Evolutionary conservation across 2,113 vertebrate genomes (phyloP), one percentile per base, ranked within the genome.

Genomic region (Hirundichthys speculiger): DNA sequence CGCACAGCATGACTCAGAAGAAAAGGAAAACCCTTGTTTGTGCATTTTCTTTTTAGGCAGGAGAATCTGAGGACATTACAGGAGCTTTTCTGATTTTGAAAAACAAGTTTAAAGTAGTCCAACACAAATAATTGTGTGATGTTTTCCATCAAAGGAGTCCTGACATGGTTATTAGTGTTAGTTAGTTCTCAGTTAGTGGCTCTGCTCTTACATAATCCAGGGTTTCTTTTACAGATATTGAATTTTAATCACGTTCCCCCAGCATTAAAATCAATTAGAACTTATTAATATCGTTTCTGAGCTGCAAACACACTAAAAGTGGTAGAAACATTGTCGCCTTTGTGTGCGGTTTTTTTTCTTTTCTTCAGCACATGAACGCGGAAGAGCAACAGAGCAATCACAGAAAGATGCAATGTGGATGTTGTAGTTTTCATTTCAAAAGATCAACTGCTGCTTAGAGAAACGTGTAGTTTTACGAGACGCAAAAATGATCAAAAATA

Each of bases 111-210:
- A 16, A 53, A 20, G 22, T 19, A 24, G 13, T 18, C 47, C 0
- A 59, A 27, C 16, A 12, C 7, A 40, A 9, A 56, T 42, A 12
- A 39, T 22, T 27, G 8, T 16, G 20, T 16, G 55, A n/a, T 1
- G 13, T 40, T 56, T 40, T 13, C 21, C 51, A 34, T 2, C 6
- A 34, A 12, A n/a, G 20, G 22, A 64, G 60, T 69, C 60, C 57
- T 63, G 63, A 64, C 69, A 75, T 30, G 45, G 66, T 12, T 53
- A 73, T 79, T 73, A 64, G 60, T 21, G 20, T 64, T 10, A 46
- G 24, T 53, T 38, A 0, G 47, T 30, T 34, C 3, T 34, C 6
- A 7, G 30, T 34, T 10, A 34, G 6, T 34, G 27, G 3, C 14
- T 43, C 65, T 13, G 18, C 52, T 30, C 3, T 69, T 73, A 72